phyloP scores from a whole-genome alignment of 2,113 vertebrate genomes.

The zebrafish (Danio rerio) region DNA sequence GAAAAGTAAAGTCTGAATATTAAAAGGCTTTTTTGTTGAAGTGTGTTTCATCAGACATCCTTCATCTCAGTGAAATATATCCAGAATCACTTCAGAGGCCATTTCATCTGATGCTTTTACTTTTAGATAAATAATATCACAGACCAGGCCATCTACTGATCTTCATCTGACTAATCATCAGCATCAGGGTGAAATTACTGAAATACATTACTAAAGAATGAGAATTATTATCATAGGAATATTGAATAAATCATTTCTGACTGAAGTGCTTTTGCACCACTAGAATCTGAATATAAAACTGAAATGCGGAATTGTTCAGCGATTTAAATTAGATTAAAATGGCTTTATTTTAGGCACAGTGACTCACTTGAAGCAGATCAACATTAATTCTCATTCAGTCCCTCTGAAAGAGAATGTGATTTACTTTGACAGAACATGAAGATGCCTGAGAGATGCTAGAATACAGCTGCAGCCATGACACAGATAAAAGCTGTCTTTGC shows the following conservation, averaged over 20 bases:
- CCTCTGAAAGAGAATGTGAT: neutral
- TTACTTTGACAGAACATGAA: neutral
- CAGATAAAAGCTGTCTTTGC: slow-evolving; percentile 6
- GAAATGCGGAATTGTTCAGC: neutral
- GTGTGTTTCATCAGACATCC: neutral
- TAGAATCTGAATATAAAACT: neutral
- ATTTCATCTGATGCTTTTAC: neutral
- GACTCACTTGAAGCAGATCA: neutral
- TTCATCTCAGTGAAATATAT: neutral
- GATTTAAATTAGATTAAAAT: neutral
- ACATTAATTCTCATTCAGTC: neutral
- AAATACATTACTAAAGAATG: neutral
- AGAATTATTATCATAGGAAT: neutral
- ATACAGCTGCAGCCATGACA: slow-evolving; percentile 10
- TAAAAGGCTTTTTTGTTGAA: neutral
- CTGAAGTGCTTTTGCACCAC: neutral
- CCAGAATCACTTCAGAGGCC: neutral
- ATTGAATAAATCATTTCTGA: neutral
- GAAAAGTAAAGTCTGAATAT: neutral
- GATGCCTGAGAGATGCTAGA: slow-evolving; percentile 1
- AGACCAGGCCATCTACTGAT: neutral
- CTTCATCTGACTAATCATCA: neutral
- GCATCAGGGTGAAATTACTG: neutral
- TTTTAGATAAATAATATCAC: neutral
- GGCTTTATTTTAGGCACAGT: neutral